phyloP scores from a whole-genome alignment of 2,797 vertebrate species.

The Picus viridis region DNA sequence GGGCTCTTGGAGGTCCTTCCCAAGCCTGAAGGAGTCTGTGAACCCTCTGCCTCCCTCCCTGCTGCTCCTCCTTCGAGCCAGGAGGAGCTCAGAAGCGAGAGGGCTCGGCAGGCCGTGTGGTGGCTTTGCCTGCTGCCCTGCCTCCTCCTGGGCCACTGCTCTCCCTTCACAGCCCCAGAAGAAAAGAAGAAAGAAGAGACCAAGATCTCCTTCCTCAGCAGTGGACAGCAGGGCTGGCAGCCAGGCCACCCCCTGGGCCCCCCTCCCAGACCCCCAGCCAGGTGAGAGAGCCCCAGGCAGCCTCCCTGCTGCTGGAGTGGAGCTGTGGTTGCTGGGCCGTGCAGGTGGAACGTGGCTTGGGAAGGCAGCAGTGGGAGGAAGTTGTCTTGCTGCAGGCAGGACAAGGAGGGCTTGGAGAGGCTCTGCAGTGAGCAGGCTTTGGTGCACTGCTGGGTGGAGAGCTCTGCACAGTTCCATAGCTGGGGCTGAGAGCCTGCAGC shows the following conservation, averaged over 20 bases:
- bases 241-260: background rate
- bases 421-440: background rate
- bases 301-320: background rate
- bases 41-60: too few relatives aligned
- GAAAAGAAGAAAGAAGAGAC: constrained; percentile 83
- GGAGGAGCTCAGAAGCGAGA: background rate
- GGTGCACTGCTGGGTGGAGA: background rate
- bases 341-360: background rate
- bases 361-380: background rate
- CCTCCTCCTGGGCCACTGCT: background rate
- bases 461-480: background rate
- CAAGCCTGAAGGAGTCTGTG: too few relatives aligned
- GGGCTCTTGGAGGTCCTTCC: too few relatives aligned
- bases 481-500: too few relatives aligned
- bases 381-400: background rate
- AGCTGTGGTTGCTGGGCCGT: background rate
- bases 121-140: background rate
- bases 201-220: constrained; percentile 76
- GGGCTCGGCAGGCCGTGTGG: background rate
- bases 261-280: constrained; percentile 40
- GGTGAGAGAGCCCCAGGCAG: constrained; percentile 59
- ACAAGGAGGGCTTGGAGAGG: background rate
- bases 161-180: constrained; percentile 76
- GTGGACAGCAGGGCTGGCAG: constrained; percentile 51
- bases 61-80: background rate